Evolutionary conservation across 2,888 invertebrate species (phyloP).

Genomic region (Synergus japonicus): DNA sequence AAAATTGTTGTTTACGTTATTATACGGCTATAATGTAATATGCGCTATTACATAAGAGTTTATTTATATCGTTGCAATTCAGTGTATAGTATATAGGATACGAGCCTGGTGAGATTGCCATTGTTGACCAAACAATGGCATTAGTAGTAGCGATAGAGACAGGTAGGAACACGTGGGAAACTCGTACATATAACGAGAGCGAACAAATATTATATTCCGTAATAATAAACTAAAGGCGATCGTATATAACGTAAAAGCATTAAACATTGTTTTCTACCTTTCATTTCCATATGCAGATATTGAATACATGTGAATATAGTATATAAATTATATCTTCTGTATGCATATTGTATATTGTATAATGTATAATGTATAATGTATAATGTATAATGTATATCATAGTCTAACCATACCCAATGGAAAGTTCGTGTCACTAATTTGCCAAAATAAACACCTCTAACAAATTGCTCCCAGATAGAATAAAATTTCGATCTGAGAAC

Average conservation of each 20-base stretch:
- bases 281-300: conserved; percentile 44
- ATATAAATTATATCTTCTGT: conserved; percentile 29
- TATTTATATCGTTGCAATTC: conserved; percentile 43
- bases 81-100: conserved; percentile 13
- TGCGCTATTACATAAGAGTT: conserved; percentile 48
- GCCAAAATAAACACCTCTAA: conserved; percentile 22
- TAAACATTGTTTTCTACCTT: conserved; percentile 53
- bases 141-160: conserved; percentile 57
- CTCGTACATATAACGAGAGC: conserved; percentile 53
- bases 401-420: background rate
- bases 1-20: conserved; percentile 36
- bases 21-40: conserved; percentile 39
- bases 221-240: conserved; percentile 55
- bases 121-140: conserved; percentile 59
- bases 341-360: conserved; percentile 1
- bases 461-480: background rate
- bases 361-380: background rate
- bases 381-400: background rate
- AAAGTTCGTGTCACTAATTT: conserved; percentile 30
- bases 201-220: conserved; percentile 56
- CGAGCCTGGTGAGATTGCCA: conserved; percentile 43
- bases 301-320: conserved; percentile 14
- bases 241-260: conserved; percentile 54
- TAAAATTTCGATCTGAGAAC: background rate
- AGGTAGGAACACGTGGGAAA: conserved; percentile 57